phyloP scores from a whole-genome alignment of 1,140 invertebrate species.

The Sesamia nonagrioides region DNA sequence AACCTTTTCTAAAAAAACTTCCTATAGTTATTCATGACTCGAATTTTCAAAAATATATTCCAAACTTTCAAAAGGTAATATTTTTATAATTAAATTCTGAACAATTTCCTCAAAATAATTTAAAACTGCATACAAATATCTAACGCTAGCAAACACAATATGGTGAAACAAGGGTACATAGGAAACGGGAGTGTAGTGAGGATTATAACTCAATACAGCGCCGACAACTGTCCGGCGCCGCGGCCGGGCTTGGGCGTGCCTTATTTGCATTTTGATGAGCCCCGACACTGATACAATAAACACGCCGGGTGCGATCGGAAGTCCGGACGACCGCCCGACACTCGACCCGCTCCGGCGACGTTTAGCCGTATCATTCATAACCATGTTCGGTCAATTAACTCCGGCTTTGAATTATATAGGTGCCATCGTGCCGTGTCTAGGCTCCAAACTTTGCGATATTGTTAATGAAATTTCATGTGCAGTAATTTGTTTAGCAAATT shows the following conservation, averaged over 20 bases:
- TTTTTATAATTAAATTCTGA: not conserved
- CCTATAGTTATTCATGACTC: no score
- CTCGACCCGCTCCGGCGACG: conserved; percentile 60
- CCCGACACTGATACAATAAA: conserved; percentile 83
- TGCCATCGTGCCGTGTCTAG: conserved; percentile 35
- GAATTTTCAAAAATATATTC: no score
- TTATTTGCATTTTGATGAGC: conserved; percentile 86
- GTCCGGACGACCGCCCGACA: conserved; percentile 53
- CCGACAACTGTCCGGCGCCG: conserved; percentile 76
- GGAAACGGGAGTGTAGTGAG: conserved; percentile 46
- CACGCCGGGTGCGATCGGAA: conserved; percentile 65
- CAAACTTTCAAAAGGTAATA: no score
- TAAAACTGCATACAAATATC: conserved; percentile 13
- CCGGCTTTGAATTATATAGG: conserved; percentile 64
- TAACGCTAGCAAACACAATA: conserved; percentile 41
- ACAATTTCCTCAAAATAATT: conserved; percentile 14
- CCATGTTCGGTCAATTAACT: conserved; percentile 73
- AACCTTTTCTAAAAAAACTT: no score
- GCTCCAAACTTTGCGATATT: conserved; percentile 33
- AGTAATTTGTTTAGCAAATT: not conserved
- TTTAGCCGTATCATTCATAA: conserved; percentile 70
- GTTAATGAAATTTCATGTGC: conserved; percentile 35
- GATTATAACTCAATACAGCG: conserved; percentile 79
- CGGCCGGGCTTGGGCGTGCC: conserved; percentile 64
- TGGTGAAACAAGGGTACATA: conserved; percentile 43